Percentiles rank a stretch among this genome's conserved stretches.
phyloP scores from a whole-genome alignment of 2,113 vertebrate species.

The Clarias gariepinus region DNA sequence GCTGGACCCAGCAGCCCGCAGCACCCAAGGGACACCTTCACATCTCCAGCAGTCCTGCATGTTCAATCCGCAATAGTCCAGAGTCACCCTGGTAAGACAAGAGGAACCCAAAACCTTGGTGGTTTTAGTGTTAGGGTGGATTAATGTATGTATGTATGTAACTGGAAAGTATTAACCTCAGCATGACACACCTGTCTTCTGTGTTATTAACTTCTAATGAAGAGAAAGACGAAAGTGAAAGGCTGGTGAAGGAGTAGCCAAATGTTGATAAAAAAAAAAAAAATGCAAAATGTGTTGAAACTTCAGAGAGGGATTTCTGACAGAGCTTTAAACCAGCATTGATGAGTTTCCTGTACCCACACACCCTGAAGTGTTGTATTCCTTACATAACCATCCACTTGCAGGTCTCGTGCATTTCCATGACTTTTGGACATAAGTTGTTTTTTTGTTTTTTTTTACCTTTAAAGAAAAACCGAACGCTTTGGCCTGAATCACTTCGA shows the following conservation, averaged over 20 bases:
- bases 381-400: background rate
- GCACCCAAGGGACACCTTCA: no score
- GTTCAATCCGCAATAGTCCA: no score
- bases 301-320: background rate
- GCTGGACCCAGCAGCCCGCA: no score
- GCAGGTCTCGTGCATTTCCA: background rate
- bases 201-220: no score
- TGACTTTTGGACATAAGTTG: background rate
- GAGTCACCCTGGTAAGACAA: no score
- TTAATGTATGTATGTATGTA: no score
- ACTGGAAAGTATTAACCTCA: no score
- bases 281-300: background rate
- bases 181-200: no score
- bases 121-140: no score
- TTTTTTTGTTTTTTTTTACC: background rate
- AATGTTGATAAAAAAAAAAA: background rate
- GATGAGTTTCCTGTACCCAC: background rate
- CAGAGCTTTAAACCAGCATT: background rate
- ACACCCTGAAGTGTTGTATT: background rate
- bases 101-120: no score
- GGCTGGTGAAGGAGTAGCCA: background rate
- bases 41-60: no score
- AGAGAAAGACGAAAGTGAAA: background rate
- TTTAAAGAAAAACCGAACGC: background rate
- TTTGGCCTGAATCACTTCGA: background rate